Conservation (phyloP, 1,140 invertebrate species). For the Drosophila orosa region DNA sequence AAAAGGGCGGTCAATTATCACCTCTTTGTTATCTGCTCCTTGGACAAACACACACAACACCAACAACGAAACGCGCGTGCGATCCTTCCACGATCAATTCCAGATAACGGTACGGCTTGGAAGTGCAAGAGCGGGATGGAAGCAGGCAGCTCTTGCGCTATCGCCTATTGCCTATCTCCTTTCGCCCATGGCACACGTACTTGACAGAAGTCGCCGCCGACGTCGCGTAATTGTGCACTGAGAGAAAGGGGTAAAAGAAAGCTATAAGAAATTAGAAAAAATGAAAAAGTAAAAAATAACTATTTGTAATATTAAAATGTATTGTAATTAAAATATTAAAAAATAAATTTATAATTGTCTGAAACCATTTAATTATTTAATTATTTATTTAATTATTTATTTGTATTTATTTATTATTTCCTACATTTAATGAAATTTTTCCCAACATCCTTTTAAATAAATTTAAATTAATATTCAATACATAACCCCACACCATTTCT, state of each 20-base stretch:
- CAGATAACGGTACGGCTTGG: conserved; percentile 34
- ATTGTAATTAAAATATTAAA: no score
- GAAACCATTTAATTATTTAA: no score
- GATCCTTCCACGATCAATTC: conserved; percentile 51
- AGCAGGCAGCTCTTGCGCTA: conserved; percentile 34
- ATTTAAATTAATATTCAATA: not conserved
- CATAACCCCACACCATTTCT: not conserved
- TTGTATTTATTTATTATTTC: no score
- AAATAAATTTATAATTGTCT: no score
- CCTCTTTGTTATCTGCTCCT: conserved; percentile 72
- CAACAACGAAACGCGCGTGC: conserved; percentile 40
- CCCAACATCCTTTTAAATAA: not conserved
- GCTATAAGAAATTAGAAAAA: not conserved
- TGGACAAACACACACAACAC: conserved; percentile 17
- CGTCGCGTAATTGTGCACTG: conserved; percentile 44
- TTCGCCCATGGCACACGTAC: conserved; percentile 37
- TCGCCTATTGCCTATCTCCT: conserved; percentile 7
- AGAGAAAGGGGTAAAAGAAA: not conserved
- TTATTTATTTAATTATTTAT: no score
- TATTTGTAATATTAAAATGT: no score
- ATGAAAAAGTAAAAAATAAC: not conserved
- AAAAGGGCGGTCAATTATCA: conserved; percentile 82
- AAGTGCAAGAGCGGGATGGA: conserved; percentile 18
- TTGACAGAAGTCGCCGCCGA: conserved; percentile 56
- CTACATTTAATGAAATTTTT: no score